A percentile compares a stretch with the other conserved stretches of the same genome.
Evolutionary conservation across 2,888 invertebrate genomes (phyloP).

Genomic region (Mythimna loreyi): DNA sequence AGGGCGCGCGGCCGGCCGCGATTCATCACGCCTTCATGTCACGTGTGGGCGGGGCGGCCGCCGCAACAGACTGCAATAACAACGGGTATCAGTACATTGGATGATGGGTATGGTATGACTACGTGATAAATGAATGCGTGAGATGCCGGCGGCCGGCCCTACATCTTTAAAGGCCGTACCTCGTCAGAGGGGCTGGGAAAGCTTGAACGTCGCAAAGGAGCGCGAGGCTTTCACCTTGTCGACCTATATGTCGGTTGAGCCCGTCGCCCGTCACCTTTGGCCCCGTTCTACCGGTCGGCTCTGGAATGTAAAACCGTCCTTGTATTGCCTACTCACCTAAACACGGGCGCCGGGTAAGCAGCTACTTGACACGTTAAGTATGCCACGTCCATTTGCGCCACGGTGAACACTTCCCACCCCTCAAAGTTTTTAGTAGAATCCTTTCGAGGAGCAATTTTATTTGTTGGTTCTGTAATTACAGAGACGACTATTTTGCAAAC

Average conservation of each 20-base stretch:
- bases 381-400: conserved; percentile 87
- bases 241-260: conserved; percentile 90
- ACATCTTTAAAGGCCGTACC: conserved; percentile 89
- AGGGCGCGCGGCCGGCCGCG: conserved; percentile 89
- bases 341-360: conserved; percentile 93
- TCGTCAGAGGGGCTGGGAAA: conserved; percentile 94
- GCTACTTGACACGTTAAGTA: conserved; percentile 93
- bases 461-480: conserved; percentile 92
- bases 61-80: conserved; percentile 89
- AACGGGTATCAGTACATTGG: conserved; percentile 88
- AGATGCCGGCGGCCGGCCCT: conserved; percentile 83
- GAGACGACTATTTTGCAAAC: conserved; percentile 70
- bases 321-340: conserved; percentile 92
- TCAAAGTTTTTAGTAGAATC: conserved; percentile 90
- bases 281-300: conserved; percentile 93
- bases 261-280: conserved; percentile 92
- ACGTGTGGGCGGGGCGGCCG: conserved; percentile 83
- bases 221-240: conserved; percentile 88
- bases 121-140: conserved; percentile 89
- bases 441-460: conserved; percentile 92
- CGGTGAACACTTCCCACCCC: conserved; percentile 92
- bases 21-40: conserved; percentile 88
- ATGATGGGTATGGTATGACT: conserved; percentile 81
- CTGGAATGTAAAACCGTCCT: conserved; percentile 88
- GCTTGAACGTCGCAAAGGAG: conserved; percentile 95